Base-by-base conservation (phyloP, 2,888 invertebrate species). In the Calameuta idolon region DNA sequence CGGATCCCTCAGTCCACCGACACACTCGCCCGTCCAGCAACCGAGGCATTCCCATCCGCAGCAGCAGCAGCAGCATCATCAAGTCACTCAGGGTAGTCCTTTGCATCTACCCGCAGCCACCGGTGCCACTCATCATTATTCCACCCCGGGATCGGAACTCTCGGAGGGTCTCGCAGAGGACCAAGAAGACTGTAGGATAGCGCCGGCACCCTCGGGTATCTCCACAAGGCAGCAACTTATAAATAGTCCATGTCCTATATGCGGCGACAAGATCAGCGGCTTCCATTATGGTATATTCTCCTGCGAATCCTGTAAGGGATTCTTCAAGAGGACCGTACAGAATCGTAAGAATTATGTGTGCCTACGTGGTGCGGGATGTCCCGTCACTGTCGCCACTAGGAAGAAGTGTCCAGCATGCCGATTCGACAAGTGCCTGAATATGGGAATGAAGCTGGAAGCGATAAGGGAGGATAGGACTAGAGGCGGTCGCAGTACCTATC, bases 241-340 rank as follows among this genome's bases (percentile, higher is more conserved):
- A 84, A 97, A 97, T 91, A 97, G 98, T 85, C 98, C 98, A 0
- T 98, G 98, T 89, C 98, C 98, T 23, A 98, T 98, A 78, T 98
- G 98, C 91, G 98, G 97, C 4, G 98, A 98, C 92, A 97, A 98
- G 91, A 98, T 98, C 90, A 97, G 97, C 85, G 98, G 99, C 37
- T 99, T 98, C 92, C 99, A 99, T 92, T 99, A 99, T 92, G 99
- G 99, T 15, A 98, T 98, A 87, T 98, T 98, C 93, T 98, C 98
- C 15, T 99, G 99, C 92, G 99, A 99, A 91, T 98, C 98, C 33
- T 99, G 99, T 92, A 99, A 99, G 92, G 98, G 98, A 3, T 99
- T 99, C 93, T 99, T 99, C 93, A 99, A 99, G 92, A 94, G 99
- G 81, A 99, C 98, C 33, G 98, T 99, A n/a, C 99, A 99, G 93